Conservation (phyloP, 2,888 invertebrate genomes). For the Acrobasis consociella region DNA sequence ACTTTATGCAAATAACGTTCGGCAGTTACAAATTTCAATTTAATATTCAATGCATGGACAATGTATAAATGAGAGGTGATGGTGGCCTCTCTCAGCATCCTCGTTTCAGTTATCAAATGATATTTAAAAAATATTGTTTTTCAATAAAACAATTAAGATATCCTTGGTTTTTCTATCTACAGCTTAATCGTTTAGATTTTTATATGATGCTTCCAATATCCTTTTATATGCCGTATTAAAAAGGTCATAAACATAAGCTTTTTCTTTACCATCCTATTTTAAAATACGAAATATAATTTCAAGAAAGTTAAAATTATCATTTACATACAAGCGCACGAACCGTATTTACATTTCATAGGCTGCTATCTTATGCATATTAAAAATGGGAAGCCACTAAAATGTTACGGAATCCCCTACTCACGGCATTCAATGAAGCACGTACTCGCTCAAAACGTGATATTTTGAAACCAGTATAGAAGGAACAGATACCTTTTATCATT, state of each 20-base stretch:
- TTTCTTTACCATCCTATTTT: not conserved
- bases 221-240: not conserved
- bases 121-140: too few relatives aligned
- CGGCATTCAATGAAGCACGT: not conserved
- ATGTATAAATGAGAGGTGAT: too few relatives aligned
- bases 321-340: constrained; percentile 14
- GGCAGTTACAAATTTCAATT: too few relatives aligned
- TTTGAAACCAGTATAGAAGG: not conserved
- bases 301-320: not conserved
- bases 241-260: not conserved
- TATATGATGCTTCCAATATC: too few relatives aligned
- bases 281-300: not conserved
- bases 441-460: not conserved
- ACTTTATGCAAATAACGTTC: too few relatives aligned
- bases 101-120: too few relatives aligned
- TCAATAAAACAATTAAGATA: too few relatives aligned
- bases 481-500: not conserved
- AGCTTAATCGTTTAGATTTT: too few relatives aligned
- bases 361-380: not conserved
- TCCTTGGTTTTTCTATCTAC: too few relatives aligned
- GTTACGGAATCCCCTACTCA: not conserved
- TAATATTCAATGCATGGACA: too few relatives aligned
- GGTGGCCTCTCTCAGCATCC: too few relatives aligned
- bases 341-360: not conserved
- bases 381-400: constrained; percentile 4